Conservation (phyloP, 92 coral and sea anemone species). For the Zoanthus sociatus region DNA sequence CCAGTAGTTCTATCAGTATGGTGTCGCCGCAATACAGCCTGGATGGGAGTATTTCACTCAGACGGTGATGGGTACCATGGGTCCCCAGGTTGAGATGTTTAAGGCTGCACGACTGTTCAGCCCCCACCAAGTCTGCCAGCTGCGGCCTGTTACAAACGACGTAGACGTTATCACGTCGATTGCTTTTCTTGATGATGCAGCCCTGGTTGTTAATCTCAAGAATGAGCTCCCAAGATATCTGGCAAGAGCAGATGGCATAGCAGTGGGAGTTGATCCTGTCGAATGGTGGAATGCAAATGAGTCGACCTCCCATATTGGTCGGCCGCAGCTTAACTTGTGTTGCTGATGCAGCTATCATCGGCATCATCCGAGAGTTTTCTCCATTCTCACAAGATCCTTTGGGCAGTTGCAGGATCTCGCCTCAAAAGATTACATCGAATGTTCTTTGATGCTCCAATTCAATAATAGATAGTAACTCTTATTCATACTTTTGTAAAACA, state of each 20-base stretch:
- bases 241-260: conserved; percentile 70
- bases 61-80: conserved; percentile 55
- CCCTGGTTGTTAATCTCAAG: conserved; percentile 61
- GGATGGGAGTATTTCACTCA: conserved; percentile 64
- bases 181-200: conserved; percentile 61
- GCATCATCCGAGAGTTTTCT: conserved; percentile 51
- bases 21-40: conserved; percentile 51
- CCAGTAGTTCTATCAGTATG: conserved; percentile 51
- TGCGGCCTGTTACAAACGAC: conserved; percentile 61
- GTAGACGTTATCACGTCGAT: conserved; percentile 51
- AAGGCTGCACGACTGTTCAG: conserved; percentile 65
- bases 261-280: conserved; percentile 61
- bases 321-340: conserved; percentile 60
- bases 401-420: conserved; percentile 52
- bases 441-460: conserved; percentile 55
- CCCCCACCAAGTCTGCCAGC: conserved; percentile 54
- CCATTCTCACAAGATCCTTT: conserved; percentile 40
- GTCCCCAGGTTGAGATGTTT: conserved; percentile 61
- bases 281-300: conserved; percentile 67
- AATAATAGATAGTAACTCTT: conserved; percentile 45
- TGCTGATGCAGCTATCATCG: conserved; percentile 53
- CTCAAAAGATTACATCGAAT: conserved; percentile 49
- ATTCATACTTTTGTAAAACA: too few relatives aligned
- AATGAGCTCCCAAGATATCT: conserved; percentile 67
- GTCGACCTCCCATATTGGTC: conserved; percentile 66